Evolutionary conservation across 2,888 invertebrate genomes (phyloP), one percentile per base, ranked within the genome.

Genomic region (Homarus gammarus): DNA sequence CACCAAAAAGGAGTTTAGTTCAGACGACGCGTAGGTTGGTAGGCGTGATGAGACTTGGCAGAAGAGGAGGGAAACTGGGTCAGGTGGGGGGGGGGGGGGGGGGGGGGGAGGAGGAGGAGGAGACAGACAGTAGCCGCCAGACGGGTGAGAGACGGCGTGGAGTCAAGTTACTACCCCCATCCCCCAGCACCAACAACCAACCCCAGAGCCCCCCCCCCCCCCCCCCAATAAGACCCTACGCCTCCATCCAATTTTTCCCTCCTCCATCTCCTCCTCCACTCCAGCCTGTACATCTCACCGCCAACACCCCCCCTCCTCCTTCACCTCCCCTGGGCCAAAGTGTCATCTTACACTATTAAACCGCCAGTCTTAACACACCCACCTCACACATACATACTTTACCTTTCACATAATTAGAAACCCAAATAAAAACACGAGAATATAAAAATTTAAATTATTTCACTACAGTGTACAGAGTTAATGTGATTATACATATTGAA

Each of bases 111-210:
- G 5, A 27, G 64, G n/a, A 27, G 64, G 64, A 64, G 64, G 56
- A 3, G 22, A 22, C 3, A 22, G 44, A 27, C 27, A 27, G 64
- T 27, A 64, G 64, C 64, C 64, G n/a, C 64, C 64, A 64, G 64
- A 27, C 64, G 64, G 64, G 64, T 27, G 27, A 64, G 64, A 22
- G 64, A 64, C 1, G 15, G 56, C 22, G 18, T 0, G 64, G 64
- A 64, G 64, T 64, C 61, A 64, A 5, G 61, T 64, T 64, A 64
- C n/a, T n/a, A n/a, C n/a, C n/a, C n/a, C n/a, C n/a, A n/a, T n/a
- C n/a, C n/a, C 61, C 61, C 44, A n/a, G n/a, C 27, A 0, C 6
- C 27, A 56, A 1, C 18, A n/a, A 64, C 27, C n/a, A 15, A 1
- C n/a, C 61, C 18, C 61, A n/a, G 22, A 3, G 3, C 44, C 44